Base-by-base conservation (phyloP, 2,797 vertebrate genomes). In the Nannoperca obscura region DNA sequence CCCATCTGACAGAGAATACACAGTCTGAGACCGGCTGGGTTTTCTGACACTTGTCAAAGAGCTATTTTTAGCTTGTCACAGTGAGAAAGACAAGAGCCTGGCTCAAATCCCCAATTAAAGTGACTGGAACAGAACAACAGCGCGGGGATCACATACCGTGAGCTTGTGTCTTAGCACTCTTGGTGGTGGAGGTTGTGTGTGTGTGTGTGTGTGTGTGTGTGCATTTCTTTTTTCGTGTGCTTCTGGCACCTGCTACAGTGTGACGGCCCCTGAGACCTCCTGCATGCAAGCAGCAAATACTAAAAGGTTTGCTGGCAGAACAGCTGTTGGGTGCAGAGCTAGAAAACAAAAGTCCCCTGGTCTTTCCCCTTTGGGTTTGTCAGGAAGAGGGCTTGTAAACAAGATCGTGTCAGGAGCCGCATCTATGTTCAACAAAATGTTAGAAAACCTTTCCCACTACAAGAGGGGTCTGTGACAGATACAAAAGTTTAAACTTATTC, bases 31-130 rank as follows among this genome's bases (percentile, higher is more conserved):
- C 78, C 24, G 22, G 83, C 79, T 80, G 77, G 79, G 76, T 88
- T 89, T 89, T 88, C 46, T 83, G 87, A 91, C 90, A 90, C 87
- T 93, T 80, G 87, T 88, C 85, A 80, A 67, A 59, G 22, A 54
- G 66, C 88, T 95, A 94, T 95, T 95, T 91, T 94, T 89, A 92
- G 75, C 76, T 49, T 27, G 74, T 85, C 80, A 79, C 83, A 70
- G 82, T 74, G 84, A 90, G 83, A 93, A 90, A 88, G 86, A 91
- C 76, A 80, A 91, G 82, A 91, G 86, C 82, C 75, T 47, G 80
- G 82, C 76, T 89, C 74, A 89, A 94, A 95, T 95, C 91, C 87
- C 90, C 93, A 95, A 95, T 95, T 94, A 95, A 90, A 92, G 88
- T 69, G 76, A 57, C 88, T 89, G 83, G 86, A 92, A 91, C 87